A percentile compares a stretch with the other conserved stretches of the same genome.
These are phyloP conservation scores for Chaenocephalus aceratus DNA, from an alignment of 2,113 vertebrate species.

Conservation along the genomic window DNA sequence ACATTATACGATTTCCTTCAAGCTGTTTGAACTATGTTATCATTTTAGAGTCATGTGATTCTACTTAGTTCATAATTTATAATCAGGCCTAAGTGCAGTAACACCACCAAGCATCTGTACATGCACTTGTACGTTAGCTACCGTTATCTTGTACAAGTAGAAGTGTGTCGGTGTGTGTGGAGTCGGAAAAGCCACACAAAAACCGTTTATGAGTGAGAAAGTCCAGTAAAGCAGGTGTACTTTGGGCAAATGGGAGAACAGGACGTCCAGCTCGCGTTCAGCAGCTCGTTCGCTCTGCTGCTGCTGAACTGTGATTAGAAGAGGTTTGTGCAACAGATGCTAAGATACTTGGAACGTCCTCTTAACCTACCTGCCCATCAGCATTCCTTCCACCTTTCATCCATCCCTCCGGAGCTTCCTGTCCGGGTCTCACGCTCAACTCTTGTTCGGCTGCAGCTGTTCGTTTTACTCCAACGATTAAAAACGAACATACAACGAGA, in stretches of 20 bases:
- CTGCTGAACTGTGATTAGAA: slow-evolving; percentile 40
- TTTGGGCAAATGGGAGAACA: slow-evolving; percentile 64
- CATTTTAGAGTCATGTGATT: slow-evolving; percentile 7
- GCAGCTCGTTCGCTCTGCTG: slow-evolving; percentile 16
- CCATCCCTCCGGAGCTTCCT: slow-evolving; percentile 29
- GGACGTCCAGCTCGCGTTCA: slow-evolving; percentile 51
- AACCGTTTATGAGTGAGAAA: slow-evolving; percentile 73
- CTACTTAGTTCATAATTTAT: no score
- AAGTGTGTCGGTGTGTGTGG: slow-evolving; percentile 20
- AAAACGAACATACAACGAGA: background rate
- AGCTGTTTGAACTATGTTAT: background rate
- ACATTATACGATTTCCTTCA: slow-evolving; percentile 12
- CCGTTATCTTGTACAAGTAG: background rate
- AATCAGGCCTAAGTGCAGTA: no score
- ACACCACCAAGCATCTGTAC: background rate
- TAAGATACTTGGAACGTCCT: slow-evolving; percentile 57
- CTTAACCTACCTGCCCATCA: slow-evolving; percentile 63
- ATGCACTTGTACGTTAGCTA: background rate
- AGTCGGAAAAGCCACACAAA: slow-evolving; percentile 62
- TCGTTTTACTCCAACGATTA: background rate
- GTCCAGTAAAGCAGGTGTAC: slow-evolving; percentile 78
- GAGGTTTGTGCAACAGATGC: slow-evolving; percentile 69
- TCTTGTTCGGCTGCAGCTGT: slow-evolving; percentile 64
- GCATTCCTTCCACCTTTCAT: slow-evolving; percentile 60
- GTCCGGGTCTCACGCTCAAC: slow-evolving; percentile 29